Percentiles rank a stretch among this genome's conserved stretches.
Conservation (phyloP, 2,113 vertebrate genomes). For the Nesogale talazaci region DNA sequence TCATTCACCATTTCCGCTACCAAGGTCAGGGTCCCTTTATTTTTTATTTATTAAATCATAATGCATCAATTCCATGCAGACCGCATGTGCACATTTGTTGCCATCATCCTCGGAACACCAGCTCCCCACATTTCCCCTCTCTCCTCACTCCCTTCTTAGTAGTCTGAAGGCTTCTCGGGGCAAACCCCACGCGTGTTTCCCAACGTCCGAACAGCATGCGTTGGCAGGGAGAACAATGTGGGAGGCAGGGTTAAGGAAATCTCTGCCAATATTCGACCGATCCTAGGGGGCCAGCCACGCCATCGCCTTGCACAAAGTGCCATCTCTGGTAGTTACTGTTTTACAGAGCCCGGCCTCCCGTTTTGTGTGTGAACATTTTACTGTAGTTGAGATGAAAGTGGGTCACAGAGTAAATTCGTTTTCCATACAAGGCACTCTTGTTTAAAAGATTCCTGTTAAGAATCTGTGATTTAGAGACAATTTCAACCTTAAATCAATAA, state of each 20-base stretch:
- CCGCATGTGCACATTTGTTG: too few relatives aligned
- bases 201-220: background rate
- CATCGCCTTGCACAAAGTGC: background rate
- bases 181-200: background rate
- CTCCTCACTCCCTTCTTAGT: background rate
- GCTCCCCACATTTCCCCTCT: too few relatives aligned
- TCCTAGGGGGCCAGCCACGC: background rate
- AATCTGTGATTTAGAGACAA: background rate
- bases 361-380: too few relatives aligned
- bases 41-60: too few relatives aligned
- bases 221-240: background rate
- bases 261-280: background rate
- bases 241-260: background rate
- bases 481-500: background rate
- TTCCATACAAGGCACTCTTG: background rate
- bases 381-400: background rate
- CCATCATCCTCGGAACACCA: too few relatives aligned
- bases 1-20: background rate
- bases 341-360: background rate
- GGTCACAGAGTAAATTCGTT: background rate
- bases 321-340: background rate
- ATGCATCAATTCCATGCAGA: too few relatives aligned
- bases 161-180: background rate
- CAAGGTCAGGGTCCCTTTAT: background rate
- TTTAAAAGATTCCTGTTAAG: background rate